phyloP scores from a whole-genome alignment of 1,140 invertebrate species.

The Eulimnadia texana region DNA sequence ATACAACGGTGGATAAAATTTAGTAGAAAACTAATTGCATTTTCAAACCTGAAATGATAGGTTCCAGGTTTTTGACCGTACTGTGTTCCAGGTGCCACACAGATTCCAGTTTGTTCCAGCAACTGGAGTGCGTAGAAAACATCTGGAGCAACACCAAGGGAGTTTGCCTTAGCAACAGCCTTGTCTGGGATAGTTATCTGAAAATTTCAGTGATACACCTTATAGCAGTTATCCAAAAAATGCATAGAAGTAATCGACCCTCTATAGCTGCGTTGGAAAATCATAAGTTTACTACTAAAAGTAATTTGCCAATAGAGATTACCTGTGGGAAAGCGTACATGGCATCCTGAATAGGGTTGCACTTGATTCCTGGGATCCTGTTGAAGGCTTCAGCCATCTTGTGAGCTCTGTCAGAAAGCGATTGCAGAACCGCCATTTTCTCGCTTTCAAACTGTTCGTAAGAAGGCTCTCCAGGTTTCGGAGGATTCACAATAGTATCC shows the following conservation, averaged over 20 bases:
- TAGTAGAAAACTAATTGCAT: too few relatives aligned
- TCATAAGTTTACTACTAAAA: background rate
- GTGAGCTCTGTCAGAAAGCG: constrained; percentile 57
- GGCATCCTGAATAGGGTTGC: constrained; percentile 50
- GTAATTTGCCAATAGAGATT: too few relatives aligned
- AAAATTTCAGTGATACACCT: background rate
- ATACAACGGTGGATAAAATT: too few relatives aligned
- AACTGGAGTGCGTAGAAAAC: constrained; percentile 87
- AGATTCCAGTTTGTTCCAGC: constrained; percentile 79
- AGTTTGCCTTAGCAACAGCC: constrained; percentile 60
- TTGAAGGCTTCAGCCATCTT: constrained; percentile 85
- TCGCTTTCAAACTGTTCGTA: constrained; percentile 60
- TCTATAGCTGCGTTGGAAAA: too few relatives aligned
- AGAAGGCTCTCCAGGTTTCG: constrained; percentile 66
- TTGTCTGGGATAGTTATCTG: constrained; percentile 43
- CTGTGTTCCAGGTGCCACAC: constrained; percentile 71
- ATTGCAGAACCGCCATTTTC: constrained; percentile 57
- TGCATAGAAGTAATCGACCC: background rate
- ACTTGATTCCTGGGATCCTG: constrained; percentile 63
- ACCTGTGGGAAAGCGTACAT: constrained; percentile 14
- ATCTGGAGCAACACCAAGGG: constrained; percentile 56
- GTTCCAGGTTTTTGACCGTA: too few relatives aligned
- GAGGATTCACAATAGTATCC: constrained; percentile 63
- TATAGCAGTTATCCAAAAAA: too few relatives aligned
- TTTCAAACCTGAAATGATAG: too few relatives aligned